Evolutionary conservation across 2,888 invertebrate species (phyloP).

Genomic region (Coenonympha glycerion): DNA sequence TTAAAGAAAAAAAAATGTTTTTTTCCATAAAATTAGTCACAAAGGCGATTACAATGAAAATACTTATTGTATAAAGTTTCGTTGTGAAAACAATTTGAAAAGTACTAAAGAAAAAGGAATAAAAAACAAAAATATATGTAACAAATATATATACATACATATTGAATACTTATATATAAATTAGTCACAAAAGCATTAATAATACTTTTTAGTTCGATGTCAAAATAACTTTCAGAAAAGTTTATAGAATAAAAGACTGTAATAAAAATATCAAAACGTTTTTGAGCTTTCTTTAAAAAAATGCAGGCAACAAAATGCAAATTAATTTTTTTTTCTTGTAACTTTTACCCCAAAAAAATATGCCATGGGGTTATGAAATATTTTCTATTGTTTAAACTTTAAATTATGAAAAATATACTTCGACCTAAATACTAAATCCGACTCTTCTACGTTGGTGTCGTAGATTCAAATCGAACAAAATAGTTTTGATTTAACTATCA

Average conservation of each 20-base stretch:
- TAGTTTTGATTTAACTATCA: not conserved
- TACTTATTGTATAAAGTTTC: too few species aligned
- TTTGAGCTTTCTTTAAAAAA: not conserved
- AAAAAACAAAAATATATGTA: too few species aligned
- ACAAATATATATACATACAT: too few species aligned
- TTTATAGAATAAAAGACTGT: not conserved
- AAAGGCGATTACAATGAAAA: too few species aligned
- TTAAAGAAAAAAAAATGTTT: too few species aligned
- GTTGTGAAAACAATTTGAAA: too few species aligned
- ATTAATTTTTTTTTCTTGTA: not conserved
- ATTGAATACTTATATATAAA: too few species aligned
- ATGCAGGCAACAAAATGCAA: not conserved
- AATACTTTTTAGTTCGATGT: too few species aligned
- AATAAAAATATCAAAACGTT: not conserved
- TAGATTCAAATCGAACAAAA: not conserved
- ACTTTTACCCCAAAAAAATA: not conserved
- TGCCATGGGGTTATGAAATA: not conserved
- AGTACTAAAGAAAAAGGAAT: too few species aligned
- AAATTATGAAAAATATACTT: conserved; percentile 21
- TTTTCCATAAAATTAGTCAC: too few species aligned
- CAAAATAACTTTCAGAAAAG: not conserved
- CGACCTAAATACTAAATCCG: conserved; percentile 18
- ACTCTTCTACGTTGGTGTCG: not conserved
- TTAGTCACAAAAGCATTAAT: too few species aligned
- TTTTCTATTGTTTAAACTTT: not conserved